These are phyloP conservation scores for Tyrannus savana DNA, from an alignment of 2,113 vertebrate species.

Conservation along the genomic window DNA sequence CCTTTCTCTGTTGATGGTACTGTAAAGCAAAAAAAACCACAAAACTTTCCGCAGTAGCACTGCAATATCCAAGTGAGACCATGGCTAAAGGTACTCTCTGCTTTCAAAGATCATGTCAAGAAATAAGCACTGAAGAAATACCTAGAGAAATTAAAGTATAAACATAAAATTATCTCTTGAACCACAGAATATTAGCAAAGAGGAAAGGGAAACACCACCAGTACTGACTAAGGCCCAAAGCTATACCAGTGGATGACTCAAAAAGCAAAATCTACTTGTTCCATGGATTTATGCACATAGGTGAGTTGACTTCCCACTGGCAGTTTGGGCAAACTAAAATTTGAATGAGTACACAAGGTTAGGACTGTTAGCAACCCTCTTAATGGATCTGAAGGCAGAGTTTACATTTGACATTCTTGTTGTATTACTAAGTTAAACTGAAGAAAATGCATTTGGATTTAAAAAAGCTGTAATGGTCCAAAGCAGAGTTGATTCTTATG, in stretches of 20 bases:
- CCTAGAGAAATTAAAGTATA: neutral
- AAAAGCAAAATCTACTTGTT: neutral
- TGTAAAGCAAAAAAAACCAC: neutral
- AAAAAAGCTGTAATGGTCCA: neutral
- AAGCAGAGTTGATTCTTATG: neutral
- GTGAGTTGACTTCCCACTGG: neutral
- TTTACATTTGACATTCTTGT: neutral
- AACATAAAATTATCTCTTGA: neutral
- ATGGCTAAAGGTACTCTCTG: neutral
- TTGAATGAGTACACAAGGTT: neutral
- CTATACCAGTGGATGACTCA: neutral
- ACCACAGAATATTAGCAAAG: neutral
- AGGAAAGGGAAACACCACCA: neutral
- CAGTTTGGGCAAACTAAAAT: neutral
- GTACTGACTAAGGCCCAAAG: neutral
- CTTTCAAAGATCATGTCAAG: neutral
- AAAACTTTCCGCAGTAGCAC: neutral
- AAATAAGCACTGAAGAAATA: neutral
- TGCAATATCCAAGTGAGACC: neutral
- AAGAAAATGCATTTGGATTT: neutral
- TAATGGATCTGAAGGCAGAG: neutral
- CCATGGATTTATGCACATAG: neutral
- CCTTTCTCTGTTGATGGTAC: neutral
- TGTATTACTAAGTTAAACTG: neutral
- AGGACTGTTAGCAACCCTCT: neutral